A percentile compares a stretch with the other conserved stretches of the same genome.
Conservation (phyloP, 2,797 vertebrate species). For the Thalassophryne amazonica region DNA sequence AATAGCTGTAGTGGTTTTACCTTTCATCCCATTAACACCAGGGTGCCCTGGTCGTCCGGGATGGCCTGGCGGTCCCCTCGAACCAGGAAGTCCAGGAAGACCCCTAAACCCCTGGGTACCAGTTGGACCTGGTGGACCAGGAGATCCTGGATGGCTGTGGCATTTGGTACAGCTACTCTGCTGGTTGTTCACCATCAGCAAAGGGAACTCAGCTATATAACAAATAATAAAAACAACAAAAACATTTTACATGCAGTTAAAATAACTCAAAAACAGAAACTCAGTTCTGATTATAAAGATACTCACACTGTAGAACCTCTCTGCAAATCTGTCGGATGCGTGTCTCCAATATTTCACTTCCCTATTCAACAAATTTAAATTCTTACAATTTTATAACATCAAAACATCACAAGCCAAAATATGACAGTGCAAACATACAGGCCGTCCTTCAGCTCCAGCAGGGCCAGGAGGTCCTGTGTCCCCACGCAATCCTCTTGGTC, state of each 20-base stretch:
- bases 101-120: constrained; percentile 87
- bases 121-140: constrained; percentile 81
- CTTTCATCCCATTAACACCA: constrained; percentile 86
- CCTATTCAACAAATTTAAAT: too few relatives aligned
- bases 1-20: constrained; percentile 59
- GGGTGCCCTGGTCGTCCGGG: constrained; percentile 83
- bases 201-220: constrained; percentile 89
- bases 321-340: constrained; percentile 93
- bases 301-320: constrained; percentile 92
- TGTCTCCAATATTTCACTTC: constrained; percentile 85
- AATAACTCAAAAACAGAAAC: constrained; percentile 6
- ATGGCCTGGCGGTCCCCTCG: constrained; percentile 82
- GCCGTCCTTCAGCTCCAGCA: constrained; percentile 87
- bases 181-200: constrained; percentile 84
- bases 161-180: constrained; percentile 85
- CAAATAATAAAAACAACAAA: too few relatives aligned
- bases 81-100: constrained; percentile 85
- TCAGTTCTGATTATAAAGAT: constrained; percentile 1
- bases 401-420: not conserved
- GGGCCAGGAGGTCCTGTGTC: constrained; percentile 80
- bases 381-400: constrained; percentile 37
- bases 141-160: constrained; percentile 77
- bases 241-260: not conserved
- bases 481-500: constrained; percentile 82
- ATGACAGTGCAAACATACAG: constrained; percentile 76